A percentile compares a stretch with the other conserved stretches of the same genome.
Evolutionary conservation across 2,797 vertebrate species (phyloP).

Genomic region (Eidolon dupreanum): DNA sequence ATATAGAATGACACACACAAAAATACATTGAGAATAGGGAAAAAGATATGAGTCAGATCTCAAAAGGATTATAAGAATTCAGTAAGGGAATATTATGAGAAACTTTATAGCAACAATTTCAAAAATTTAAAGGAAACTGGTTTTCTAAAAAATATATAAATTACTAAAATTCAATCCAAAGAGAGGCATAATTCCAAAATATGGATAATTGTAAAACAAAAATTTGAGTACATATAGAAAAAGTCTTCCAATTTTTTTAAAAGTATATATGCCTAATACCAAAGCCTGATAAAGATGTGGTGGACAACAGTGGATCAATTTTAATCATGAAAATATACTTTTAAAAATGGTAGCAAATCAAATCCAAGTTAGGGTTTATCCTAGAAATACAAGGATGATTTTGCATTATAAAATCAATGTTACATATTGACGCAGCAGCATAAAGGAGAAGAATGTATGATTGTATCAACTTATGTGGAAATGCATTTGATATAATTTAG

Average conservation of each 20-base stretch:
- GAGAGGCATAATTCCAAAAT: neutral
- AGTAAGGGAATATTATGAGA: neutral
- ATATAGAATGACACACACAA: neutral
- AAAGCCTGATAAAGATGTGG: neutral
- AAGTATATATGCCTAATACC: neutral
- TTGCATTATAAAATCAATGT: neutral
- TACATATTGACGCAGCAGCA: neutral
- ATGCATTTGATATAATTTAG: neutral
- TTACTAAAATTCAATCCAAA: constrained; percentile 37
- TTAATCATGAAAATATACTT: neutral
- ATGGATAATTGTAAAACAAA: neutral
- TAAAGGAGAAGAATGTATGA: neutral
- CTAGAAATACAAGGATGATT: neutral
- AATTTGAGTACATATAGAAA: neutral
- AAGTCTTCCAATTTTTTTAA: neutral
- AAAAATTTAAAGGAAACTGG: constrained; percentile 5
- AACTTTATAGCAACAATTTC: neutral
- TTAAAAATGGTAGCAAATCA: neutral
- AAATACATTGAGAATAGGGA: neutral
- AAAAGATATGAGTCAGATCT: neutral
- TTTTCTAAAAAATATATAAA: constrained; percentile 21
- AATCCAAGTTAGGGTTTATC: constrained; percentile 12
- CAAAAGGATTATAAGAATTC: neutral
- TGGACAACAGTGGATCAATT: neutral
- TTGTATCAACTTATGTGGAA: neutral